A percentile compares a stretch with the other conserved stretches of the same genome.
phyloP scores from a whole-genome alignment of 2,888 invertebrate genomes.

The Clitarchus hookeri region DNA sequence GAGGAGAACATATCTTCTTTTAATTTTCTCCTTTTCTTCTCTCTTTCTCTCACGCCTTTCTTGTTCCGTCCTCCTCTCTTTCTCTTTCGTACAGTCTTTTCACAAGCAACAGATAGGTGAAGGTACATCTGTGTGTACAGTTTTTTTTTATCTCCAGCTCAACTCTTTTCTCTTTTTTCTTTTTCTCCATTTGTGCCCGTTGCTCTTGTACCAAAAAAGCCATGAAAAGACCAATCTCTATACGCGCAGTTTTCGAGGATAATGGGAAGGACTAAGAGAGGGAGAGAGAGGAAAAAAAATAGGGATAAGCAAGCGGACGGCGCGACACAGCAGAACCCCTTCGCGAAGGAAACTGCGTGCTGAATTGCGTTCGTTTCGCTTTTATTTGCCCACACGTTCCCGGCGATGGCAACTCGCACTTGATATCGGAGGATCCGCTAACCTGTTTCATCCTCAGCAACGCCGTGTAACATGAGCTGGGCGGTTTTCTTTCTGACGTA shows the following conservation, averaged over 20 bases:
- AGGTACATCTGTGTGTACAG: background rate
- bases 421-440: no score
- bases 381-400: background rate
- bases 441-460: no score
- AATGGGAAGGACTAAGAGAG: background rate
- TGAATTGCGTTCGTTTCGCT: slow-evolving; percentile 14
- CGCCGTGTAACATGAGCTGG: no score
- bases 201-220: slow-evolving; percentile 14
- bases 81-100: slow-evolving; percentile 6
- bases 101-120: background rate
- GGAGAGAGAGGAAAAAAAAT: no score
- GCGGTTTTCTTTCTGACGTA: no score
- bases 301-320: background rate
- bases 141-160: background rate
- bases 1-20: slow-evolving; percentile 22
- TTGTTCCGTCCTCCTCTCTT: background rate
- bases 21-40: slow-evolving; percentile 23
- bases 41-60: background rate
- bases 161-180: background rate
- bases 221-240: slow-evolving; percentile 14
- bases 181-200: background rate
- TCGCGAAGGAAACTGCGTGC: background rate
- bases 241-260: slow-evolving; percentile 1
- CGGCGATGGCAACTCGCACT: no score
- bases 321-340: background rate